Conservation (phyloP, 1,140 invertebrate species). For the Neocloeon triangulifer region DNA sequence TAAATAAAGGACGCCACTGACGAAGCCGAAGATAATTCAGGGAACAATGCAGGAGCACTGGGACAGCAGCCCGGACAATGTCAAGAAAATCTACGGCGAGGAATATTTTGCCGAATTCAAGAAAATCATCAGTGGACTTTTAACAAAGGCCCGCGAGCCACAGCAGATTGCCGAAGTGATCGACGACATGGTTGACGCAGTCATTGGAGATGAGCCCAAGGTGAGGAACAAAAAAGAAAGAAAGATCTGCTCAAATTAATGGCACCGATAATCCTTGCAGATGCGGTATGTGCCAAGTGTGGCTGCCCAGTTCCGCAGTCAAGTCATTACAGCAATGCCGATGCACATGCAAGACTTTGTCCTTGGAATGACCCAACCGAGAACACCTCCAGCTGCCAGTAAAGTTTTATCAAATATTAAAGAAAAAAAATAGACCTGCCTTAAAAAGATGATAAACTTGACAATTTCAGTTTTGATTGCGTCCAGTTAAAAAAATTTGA, state of each 20-base stretch:
- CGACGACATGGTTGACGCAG: slow-evolving; percentile 16
- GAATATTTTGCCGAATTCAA: slow-evolving; percentile 18
- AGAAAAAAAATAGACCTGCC: too few relatives aligned
- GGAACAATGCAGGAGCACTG: slow-evolving; percentile 14
- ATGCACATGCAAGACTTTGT: slow-evolving; percentile 1
- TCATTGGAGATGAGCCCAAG: slow-evolving; percentile 13
- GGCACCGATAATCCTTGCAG: neutral
- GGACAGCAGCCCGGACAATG: slow-evolving; percentile 14
- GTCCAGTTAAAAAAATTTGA: too few relatives aligned
- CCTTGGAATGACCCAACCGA: too few relatives aligned
- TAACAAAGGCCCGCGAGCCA: neutral
- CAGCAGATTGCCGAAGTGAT: slow-evolving; percentile 12
- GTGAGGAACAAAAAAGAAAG: too few relatives aligned
- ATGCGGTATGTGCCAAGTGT: slow-evolving; percentile 1
- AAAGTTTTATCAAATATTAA: too few relatives aligned
- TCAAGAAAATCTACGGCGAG: slow-evolving; percentile 16
- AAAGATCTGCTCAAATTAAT: too few relatives aligned
- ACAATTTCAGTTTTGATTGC: too few relatives aligned
- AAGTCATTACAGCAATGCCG: neutral
- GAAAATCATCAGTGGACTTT: slow-evolving; percentile 4
- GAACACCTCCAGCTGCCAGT: too few relatives aligned
- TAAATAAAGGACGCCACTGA: slow-evolving; percentile 15
- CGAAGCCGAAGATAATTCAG: slow-evolving; percentile 11
- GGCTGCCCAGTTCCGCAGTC: neutral
- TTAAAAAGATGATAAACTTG: too few relatives aligned